phyloP scores from a whole-genome alignment of 2,113 vertebrate species.

The Alethe castanea region DNA sequence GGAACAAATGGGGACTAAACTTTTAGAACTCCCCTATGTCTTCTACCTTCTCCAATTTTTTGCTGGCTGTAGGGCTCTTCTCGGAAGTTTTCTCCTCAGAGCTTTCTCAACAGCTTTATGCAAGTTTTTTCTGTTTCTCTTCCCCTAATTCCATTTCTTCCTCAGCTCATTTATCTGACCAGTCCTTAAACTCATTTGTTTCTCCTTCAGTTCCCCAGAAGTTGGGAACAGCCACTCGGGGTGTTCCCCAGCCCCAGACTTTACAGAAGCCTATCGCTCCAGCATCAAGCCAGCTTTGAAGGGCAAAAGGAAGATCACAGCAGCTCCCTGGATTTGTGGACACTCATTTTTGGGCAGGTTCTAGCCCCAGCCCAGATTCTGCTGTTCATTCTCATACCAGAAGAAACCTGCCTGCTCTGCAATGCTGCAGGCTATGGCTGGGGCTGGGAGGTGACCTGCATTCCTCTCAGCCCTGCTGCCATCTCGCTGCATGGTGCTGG shows the following conservation, averaged over 20 bases:
- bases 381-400: not conserved
- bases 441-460: not conserved
- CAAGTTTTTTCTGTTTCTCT: not conserved
- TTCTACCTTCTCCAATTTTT: not conserved
- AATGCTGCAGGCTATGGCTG: rapidly evolving
- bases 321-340: not conserved
- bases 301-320: not conserved
- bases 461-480: rapidly evolving
- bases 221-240: rapidly evolving
- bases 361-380: not conserved
- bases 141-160: not conserved
- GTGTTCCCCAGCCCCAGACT: not conserved
- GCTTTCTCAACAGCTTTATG: not conserved
- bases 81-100: not conserved
- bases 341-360: not conserved
- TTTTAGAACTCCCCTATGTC: not conserved
- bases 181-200: not conserved
- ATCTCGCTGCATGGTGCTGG: not conserved
- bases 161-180: not conserved
- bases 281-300: not conserved
- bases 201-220: not conserved
- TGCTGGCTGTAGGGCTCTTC: rapidly evolving
- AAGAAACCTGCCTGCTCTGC: not conserved
- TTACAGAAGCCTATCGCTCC: rapidly evolving
- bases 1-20: not conserved